Conservation (phyloP, 2,113 vertebrate genomes). For the Entomyzon cyanotis region DNA sequence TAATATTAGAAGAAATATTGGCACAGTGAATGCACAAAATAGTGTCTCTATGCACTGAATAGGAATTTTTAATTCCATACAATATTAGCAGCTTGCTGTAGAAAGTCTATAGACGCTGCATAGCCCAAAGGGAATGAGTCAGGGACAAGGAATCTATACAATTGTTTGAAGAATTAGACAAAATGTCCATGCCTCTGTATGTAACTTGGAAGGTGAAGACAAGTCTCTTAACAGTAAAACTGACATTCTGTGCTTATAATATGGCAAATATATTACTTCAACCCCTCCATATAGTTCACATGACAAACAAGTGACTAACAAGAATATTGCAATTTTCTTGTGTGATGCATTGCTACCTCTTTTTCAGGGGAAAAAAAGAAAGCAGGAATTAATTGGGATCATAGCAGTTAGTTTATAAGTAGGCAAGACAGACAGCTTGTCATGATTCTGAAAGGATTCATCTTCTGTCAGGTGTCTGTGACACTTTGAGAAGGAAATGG, state of each 20-base stretch:
- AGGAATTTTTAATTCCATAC: slow-evolving; percentile 26
- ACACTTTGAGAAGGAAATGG: neutral
- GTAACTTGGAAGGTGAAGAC: neutral
- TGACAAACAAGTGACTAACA: neutral
- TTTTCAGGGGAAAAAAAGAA: neutral
- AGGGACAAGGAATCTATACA: neutral
- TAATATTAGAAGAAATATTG: neutral
- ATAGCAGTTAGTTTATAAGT: neutral
- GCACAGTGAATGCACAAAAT: neutral
- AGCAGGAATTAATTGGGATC: neutral
- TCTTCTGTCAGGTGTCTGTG: neutral
- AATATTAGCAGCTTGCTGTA: neutral
- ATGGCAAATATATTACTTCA: neutral
- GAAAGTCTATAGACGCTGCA: neutral
- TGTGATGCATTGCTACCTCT: neutral
- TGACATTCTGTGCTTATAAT: neutral
- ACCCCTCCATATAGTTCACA: neutral
- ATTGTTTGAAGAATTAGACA: neutral
- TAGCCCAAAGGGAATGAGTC: neutral
- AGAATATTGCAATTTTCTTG: neutral
- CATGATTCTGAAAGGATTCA: neutral
- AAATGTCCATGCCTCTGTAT: neutral
- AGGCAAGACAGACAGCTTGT: neutral
- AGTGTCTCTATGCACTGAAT: neutral
- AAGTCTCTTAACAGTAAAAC: neutral